These are phyloP conservation scores for Coturnix japonica DNA, from an alignment of 2,113 vertebrate species.

Conservation along the genomic window DNA sequence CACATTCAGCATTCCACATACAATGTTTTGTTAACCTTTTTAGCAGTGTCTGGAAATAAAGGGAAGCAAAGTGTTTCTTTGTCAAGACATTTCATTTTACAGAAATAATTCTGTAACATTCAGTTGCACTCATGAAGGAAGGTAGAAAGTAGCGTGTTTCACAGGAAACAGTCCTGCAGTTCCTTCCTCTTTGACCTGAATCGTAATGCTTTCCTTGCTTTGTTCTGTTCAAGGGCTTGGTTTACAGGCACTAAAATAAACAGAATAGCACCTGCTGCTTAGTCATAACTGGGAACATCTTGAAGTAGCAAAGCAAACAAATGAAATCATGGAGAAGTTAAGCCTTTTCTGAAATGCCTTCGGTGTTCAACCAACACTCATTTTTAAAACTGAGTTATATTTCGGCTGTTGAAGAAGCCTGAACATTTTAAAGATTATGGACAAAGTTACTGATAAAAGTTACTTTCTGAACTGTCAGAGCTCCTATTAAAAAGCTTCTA, in stretches of 20 bases:
- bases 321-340: conserved; percentile 41
- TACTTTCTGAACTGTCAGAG: not conserved
- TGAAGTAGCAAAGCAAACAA: conserved; percentile 20
- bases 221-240: conserved; percentile 59
- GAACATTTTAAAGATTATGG: not conserved
- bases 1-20: not conserved
- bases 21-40: not conserved
- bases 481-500: not conserved
- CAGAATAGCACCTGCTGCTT: conserved; percentile 68
- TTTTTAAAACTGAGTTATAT: not conserved
- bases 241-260: conserved; percentile 59
- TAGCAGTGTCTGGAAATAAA: not conserved
- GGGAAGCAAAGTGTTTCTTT: not conserved
- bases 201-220: conserved; percentile 72
- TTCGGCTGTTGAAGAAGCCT: not conserved
- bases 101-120: not conserved
- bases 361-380: not conserved
- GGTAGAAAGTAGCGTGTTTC: not conserved
- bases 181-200: conserved; percentile 62
- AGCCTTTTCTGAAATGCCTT: conserved; percentile 26
- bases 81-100: not conserved
- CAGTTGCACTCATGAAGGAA: not conserved
- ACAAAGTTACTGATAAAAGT: not conserved
- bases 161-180: conserved; percentile 40
- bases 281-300: conserved; percentile 52